Conservation (phyloP, 1,140 invertebrate species). For the Papilio xuthus region DNA sequence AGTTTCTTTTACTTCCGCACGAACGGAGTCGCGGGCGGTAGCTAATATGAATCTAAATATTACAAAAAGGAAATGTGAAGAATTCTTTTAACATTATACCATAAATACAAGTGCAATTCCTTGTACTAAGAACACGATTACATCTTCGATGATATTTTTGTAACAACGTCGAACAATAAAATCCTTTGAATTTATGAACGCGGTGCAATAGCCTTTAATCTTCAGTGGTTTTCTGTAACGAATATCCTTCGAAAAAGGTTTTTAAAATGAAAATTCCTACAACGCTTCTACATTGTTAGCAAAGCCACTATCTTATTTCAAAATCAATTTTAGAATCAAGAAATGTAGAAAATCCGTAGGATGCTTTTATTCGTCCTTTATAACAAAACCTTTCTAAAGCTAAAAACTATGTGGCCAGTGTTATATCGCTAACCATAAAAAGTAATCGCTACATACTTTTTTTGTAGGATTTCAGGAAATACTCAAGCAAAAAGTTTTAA, state of each 20-base stretch:
- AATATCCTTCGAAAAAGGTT: constrained; percentile 9
- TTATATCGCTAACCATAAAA: background rate
- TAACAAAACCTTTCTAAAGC: background rate
- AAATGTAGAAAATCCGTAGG: background rate
- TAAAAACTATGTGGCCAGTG: background rate
- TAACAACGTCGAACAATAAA: constrained; percentile 8
- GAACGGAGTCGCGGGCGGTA: too few species aligned
- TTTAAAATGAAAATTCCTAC: constrained; percentile 17
- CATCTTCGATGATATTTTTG: constrained; percentile 3
- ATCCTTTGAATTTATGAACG: constrained; percentile 20
- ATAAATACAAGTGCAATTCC: background rate
- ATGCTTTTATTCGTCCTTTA: background rate
- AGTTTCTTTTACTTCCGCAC: too few species aligned
- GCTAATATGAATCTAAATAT: too few species aligned
- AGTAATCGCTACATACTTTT: background rate
- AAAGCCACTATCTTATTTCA: background rate
- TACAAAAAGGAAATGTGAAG: too few species aligned
- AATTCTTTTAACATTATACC: background rate
- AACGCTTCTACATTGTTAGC: background rate
- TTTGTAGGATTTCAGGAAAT: background rate
- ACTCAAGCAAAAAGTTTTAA: background rate
- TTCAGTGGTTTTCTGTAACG: constrained; percentile 10
- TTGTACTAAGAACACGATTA: background rate
- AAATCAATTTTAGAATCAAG: background rate
- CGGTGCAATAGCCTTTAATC: constrained; percentile 12